Percentiles rank a stretch among this genome's conserved stretches.
phyloP scores from a whole-genome alignment of 2,888 invertebrate species.

The Lochmaea capreae region DNA sequence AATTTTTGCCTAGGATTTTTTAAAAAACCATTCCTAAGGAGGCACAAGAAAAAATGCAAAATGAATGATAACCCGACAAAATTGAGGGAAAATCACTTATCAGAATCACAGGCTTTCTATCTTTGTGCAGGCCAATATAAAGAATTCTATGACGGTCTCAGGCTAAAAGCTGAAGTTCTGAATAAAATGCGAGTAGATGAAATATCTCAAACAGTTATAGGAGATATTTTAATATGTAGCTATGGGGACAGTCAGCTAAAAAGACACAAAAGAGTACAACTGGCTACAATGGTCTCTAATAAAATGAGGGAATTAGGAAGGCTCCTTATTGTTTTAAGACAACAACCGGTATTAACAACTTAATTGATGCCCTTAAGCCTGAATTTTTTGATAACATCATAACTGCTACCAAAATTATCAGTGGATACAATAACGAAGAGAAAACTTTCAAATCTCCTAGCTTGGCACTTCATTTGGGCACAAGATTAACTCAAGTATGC shows the following conservation, averaged over 20 bases:
- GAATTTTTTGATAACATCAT: conserved; percentile 41
- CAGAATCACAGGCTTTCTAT: conserved; percentile 3
- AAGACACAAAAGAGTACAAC: conserved; percentile 48
- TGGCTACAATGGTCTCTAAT: conserved; percentile 39
- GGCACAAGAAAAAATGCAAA: conserved; percentile 26
- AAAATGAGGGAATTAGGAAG: conserved; percentile 50
- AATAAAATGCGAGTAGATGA: conserved; percentile 46
- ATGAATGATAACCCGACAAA: not conserved
- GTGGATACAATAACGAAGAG: conserved; percentile 30
- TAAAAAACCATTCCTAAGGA: conserved; percentile 26
- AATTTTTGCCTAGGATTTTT: conserved; percentile 26
- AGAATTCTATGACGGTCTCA: conserved; percentile 14
- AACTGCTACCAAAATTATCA: conserved; percentile 43
- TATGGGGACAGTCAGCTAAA: conserved; percentile 44
- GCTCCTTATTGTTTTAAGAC: conserved; percentile 36
- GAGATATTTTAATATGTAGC: conserved; percentile 44
- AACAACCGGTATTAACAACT: conserved; percentile 16
- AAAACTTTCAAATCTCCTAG: conserved; percentile 33
- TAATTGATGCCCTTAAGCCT: conserved; percentile 38
- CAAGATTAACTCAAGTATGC: conserved; percentile 35
- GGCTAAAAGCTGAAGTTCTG: conserved; percentile 45
- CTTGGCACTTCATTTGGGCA: conserved; percentile 41
- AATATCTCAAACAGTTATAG: conserved; percentile 42
- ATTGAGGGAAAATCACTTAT: conserved; percentile 10
- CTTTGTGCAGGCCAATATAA: not conserved